Evolutionary conservation across 2,888 invertebrate species (phyloP).

Genomic region (Tenthredo mesomela): DNA sequence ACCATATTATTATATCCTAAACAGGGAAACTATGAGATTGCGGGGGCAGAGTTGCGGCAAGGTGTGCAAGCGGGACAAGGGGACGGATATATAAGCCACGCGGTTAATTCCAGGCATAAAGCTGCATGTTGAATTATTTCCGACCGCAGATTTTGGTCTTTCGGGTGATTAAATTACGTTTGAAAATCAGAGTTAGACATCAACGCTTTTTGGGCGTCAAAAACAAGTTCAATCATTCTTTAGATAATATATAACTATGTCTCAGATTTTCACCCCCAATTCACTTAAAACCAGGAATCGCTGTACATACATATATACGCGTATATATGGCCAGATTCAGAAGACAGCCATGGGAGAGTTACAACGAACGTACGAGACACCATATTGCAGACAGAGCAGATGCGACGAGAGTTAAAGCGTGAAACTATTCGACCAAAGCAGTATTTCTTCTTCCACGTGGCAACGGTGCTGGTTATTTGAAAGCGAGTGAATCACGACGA

Average conservation of each 20-base stretch:
- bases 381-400: conserved; percentile 37
- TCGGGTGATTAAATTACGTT: conserved; percentile 73
- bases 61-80: not conserved
- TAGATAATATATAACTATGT: not conserved
- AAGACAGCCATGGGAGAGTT: not conserved
- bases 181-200: conserved; percentile 63
- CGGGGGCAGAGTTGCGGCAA: not conserved
- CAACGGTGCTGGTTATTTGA: conserved; percentile 34
- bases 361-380: conserved; percentile 40
- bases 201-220: not conserved
- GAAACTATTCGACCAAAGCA: conserved; percentile 42
- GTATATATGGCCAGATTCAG: not conserved
- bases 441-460: conserved; percentile 37
- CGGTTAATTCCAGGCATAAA: conserved; percentile 26
- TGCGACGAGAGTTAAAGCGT: conserved; percentile 39
- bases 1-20: conserved; percentile 71
- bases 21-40: conserved; percentile 41
- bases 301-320: not conserved
- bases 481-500: conserved; percentile 47
- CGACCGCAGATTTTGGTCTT: conserved; percentile 72
- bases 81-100: not conserved
- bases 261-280: not conserved
- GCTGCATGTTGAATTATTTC: conserved; percentile 73
- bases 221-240: not conserved
- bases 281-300: not conserved